Evolutionary conservation across 2,797 vertebrate species (phyloP), one percentile per base, ranked within the genome.

Genomic region (Parauchenoglanis punctatus): DNA sequence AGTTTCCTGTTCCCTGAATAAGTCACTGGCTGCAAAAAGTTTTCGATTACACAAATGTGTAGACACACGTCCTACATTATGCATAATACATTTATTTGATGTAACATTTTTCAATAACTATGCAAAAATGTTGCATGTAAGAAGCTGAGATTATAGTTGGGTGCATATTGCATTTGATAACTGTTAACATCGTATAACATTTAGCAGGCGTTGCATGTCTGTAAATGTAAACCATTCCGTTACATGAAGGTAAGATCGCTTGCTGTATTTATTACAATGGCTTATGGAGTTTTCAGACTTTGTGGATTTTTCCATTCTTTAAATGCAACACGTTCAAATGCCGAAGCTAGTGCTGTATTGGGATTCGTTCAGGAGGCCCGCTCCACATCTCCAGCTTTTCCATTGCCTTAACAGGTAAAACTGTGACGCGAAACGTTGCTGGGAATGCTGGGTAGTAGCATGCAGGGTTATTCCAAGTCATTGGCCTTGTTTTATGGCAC

Each of bases 391-490:
- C 10, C 40, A 44, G 18, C 20, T 46, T 46, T 65, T 31, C n/a
- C 1, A 40, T 1, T 54, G 15, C 2, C 56, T n/a, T 46, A 4
- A 44, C 35, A 17, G 17, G 35, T n/a, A 63, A 4, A 61, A 25
- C 56, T 31, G 15, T 35, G 52, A 35, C 12, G 8, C 10, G 15
- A 58, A 58, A 23, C 4, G 0, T 40, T 58, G 20, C 23, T 61
- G 44, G 8, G 44, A 54, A 52, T 23, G 35, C 35, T 35, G 35
- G 20, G 4, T 52, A 83, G 81, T 54, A 52, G 61, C 44, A 7
- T 7, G 8, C n/a, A 12, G 46, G 81, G 81, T 83, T 83, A 83
- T 54, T 83, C 7, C 5, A 67, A 68, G 81, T 20, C 63, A 83
- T 23, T 52, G 61, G 4, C 63, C 61, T 68, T 68, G 63, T 54